phyloP scores from a whole-genome alignment of 2,888 invertebrate genomes.

The Eilema sororculum region DNA sequence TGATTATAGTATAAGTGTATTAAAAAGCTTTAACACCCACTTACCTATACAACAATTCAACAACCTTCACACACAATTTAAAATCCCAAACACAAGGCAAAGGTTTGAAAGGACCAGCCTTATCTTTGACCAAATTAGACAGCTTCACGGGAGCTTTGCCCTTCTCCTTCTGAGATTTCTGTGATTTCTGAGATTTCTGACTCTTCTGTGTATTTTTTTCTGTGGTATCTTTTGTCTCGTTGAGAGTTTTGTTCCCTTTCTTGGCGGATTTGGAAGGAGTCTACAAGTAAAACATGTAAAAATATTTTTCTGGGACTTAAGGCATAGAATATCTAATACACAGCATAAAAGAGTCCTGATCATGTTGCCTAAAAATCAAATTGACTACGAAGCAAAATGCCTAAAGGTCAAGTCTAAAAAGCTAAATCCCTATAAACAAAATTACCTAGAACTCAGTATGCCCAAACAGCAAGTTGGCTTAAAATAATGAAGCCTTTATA shows the following conservation, averaged over 20 bases:
- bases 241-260: conserved; percentile 69
- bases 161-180: conserved; percentile 71
- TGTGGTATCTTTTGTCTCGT: conserved; percentile 70
- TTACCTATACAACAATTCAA: conserved; percentile 76
- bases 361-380: too few species aligned
- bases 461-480: too few species aligned
- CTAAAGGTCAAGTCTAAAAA: too few species aligned
- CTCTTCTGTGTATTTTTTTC: conserved; percentile 51
- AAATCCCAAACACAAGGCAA: conserved; percentile 77
- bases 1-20: too few species aligned
- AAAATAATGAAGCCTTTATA: too few species aligned
- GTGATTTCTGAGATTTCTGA: conserved; percentile 74
- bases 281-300: conserved; percentile 49
- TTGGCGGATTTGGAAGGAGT: conserved; percentile 67
- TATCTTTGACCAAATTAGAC: conserved; percentile 68
- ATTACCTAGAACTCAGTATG: too few species aligned
- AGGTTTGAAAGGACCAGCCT: conserved; percentile 74
- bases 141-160: conserved; percentile 67
- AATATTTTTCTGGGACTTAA: too few species aligned
- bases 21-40: neutral
- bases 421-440: too few species aligned
- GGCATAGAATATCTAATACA: too few species aligned
- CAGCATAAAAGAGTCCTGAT: too few species aligned
- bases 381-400: too few species aligned
- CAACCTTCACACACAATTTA: conserved; percentile 64